These are phyloP conservation scores for Mimumesa dahlbomi DNA, from an alignment of 2,888 invertebrate species.

Conservation along the genomic window DNA sequence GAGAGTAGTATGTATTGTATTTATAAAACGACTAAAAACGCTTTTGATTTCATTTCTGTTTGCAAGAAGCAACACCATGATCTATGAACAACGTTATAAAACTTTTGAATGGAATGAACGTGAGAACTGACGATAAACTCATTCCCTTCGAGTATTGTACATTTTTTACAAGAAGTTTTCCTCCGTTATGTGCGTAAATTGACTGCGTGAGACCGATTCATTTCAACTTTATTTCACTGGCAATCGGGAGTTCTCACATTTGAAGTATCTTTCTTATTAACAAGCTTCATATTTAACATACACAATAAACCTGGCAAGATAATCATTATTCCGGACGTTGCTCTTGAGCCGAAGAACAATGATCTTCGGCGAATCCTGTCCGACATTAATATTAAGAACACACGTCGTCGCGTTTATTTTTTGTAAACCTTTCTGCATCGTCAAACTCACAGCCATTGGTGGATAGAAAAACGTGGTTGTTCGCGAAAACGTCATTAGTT, in stretches of 20 bases:
- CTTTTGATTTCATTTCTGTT: constrained; percentile 7
- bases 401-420: constrained; percentile 31
- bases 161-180: neutral
- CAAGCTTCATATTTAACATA: constrained; percentile 52
- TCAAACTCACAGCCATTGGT: constrained; percentile 69
- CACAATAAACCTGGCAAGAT: constrained; percentile 70
- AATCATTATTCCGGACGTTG: constrained; percentile 25
- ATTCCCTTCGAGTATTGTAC: neutral
- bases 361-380: too few relatives aligned
- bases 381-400: constrained; percentile 43
- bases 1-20: constrained; percentile 15
- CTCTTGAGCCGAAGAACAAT: neutral
- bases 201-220: neutral
- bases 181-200: too few relatives aligned
- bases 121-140: constrained; percentile 11
- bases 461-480: constrained; percentile 39
- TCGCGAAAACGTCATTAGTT: constrained; percentile 44
- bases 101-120: neutral
- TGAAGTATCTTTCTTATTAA: constrained; percentile 29
- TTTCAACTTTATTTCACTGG: neutral
- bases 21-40: constrained; percentile 18
- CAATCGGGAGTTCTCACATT: constrained; percentile 9
- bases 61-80: constrained; percentile 4
- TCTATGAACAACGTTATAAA: neutral
- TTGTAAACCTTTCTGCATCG: constrained; percentile 53